Evolutionary conservation across 1,140 invertebrate species (phyloP).

Genomic region (Sycophaga agraensis): DNA sequence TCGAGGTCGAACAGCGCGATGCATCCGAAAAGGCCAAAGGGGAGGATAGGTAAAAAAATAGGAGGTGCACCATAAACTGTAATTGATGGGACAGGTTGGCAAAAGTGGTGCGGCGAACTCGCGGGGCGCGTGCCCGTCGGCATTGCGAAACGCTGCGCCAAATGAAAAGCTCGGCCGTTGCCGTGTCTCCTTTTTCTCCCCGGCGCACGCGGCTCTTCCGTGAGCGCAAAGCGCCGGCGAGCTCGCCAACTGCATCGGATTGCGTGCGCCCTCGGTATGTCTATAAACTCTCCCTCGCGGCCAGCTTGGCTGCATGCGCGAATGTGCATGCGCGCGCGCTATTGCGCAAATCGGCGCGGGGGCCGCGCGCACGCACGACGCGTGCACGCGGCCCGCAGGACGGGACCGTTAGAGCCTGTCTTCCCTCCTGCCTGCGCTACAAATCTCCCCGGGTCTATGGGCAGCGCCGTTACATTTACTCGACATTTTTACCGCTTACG

Average conservation of each 20-base stretch:
- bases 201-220: no score
- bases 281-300: not conserved
- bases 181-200: not conserved
- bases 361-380: no score
- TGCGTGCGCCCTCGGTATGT: conserved; percentile 6
- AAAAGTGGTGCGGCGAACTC: no score
- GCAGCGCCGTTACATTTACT: no score
- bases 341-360: not conserved
- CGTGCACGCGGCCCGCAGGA: conserved; percentile 19
- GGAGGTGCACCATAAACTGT: conserved; percentile 13
- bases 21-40: no score
- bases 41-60: no score
- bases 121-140: not conserved
- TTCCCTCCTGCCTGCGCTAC: no score
- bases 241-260: conserved; percentile 2
- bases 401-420: conserved; percentile 23
- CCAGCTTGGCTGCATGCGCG: no score
- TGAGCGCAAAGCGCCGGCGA: not conserved
- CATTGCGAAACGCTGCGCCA: not conserved
- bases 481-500: no score
- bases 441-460: no score
- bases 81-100: not conserved
- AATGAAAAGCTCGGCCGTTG: not conserved
- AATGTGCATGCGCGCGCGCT: no score
- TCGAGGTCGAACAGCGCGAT: no score